Conservation (phyloP, 1,140 invertebrate genomes). For the Archivesica marissinica region DNA sequence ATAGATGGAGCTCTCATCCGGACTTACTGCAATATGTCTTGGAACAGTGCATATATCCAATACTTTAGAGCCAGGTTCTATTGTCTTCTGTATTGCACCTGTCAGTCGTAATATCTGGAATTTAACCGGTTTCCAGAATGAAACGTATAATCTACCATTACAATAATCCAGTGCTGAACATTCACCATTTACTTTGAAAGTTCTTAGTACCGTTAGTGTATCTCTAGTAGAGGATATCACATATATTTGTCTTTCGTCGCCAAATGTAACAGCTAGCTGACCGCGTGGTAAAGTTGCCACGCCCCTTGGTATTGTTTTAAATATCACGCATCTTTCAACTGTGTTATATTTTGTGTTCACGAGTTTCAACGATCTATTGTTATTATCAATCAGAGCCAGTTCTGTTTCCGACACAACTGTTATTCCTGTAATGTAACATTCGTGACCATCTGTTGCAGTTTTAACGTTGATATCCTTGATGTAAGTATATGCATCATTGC, state of each 20-base stretch:
- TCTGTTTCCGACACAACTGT: neutral
- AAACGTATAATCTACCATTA: neutral
- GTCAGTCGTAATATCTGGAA: neutral
- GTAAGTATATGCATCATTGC: neutral
- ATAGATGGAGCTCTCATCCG: neutral
- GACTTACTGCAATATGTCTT: neutral
- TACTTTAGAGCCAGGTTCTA: neutral
- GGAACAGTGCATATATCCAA: neutral
- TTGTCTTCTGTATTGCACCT: neutral
- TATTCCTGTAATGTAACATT: conserved; percentile 6
- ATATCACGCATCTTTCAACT: neutral
- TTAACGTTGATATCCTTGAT: neutral
- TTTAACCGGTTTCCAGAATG: neutral
- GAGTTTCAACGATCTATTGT: conserved; percentile 1
- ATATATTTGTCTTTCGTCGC: neutral
- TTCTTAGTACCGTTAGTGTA: neutral
- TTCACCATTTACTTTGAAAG: neutral
- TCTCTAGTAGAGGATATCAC: neutral
- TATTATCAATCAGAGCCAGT: neutral
- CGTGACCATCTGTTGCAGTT: neutral
- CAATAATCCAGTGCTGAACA: neutral
- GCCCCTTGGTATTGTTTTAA: neutral
- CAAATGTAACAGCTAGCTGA: neutral
- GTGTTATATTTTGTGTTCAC: neutral
- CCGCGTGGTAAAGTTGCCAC: neutral